Evolutionary conservation across 2,797 vertebrate genomes (phyloP).

Genomic region (Lates japonicus): DNA sequence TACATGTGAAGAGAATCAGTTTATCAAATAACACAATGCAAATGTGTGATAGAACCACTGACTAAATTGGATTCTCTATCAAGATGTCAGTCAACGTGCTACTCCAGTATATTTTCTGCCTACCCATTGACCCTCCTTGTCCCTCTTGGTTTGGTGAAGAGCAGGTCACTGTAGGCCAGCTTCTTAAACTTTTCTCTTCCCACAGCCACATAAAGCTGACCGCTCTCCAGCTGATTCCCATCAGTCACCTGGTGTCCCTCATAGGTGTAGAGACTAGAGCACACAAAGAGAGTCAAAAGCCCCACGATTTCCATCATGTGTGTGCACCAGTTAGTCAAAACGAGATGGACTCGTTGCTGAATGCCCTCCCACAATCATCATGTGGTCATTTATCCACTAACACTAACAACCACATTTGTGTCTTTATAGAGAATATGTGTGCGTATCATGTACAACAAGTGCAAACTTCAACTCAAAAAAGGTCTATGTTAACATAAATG

Average conservation of each 20-base stretch:
- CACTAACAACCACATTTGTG: background rate
- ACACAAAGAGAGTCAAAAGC: conserved; percentile 23
- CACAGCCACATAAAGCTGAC: conserved; percentile 95
- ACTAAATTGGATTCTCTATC: background rate
- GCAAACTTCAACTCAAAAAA: background rate
- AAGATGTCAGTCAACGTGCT: background rate
- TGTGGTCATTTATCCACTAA: background rate
- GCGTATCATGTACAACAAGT: background rate
- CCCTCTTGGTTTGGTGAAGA: conserved; percentile 89
- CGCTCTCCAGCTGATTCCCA: conserved; percentile 91
- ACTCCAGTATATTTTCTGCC: conserved; percentile 39
- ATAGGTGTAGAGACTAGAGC: conserved; percentile 91
- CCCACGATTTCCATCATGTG: background rate
- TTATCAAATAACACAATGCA: background rate
- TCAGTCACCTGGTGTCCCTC: conserved; percentile 90
- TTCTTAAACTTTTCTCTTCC: conserved; percentile 96
- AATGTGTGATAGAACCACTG: background rate
- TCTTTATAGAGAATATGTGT: background rate
- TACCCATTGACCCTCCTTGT: conserved; percentile 89
- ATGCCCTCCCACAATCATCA: background rate
- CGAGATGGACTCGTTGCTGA: background rate
- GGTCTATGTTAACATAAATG: background rate
- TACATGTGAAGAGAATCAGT: background rate
- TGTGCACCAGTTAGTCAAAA: background rate
- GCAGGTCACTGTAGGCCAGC: conserved; percentile 90